A percentile compares a stretch with the other conserved stretches of the same genome.
Evolutionary conservation across 2,888 invertebrate species (phyloP).

Genomic region (Lepidocyrtinus sp.): DNA sequence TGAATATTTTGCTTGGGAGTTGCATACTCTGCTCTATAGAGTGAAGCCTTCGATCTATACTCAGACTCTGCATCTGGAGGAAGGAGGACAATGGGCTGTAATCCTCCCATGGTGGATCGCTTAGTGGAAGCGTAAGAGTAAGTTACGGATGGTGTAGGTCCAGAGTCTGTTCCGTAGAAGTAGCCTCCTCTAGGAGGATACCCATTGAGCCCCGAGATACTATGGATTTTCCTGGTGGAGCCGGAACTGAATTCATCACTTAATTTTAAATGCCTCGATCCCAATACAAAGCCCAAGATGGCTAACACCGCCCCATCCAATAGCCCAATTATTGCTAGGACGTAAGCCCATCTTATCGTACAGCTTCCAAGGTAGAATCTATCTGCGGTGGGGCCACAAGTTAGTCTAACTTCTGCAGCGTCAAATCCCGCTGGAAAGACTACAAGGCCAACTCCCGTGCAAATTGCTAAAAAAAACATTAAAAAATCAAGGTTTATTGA

Average conservation of each 20-base stretch:
- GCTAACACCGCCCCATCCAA: conserved; percentile 89
- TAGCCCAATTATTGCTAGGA: conserved; percentile 91
- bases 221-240: conserved; percentile 61
- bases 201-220: conserved; percentile 60
- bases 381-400: conserved; percentile 88
- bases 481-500: conserved; percentile 14
- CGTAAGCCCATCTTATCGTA: conserved; percentile 93
- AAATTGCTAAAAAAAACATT: conserved; percentile 79
- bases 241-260: conserved; percentile 79
- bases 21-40: conserved; percentile 77
- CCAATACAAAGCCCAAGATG: conserved; percentile 92
- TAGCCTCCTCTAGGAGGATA: conserved; percentile 59
- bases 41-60: conserved; percentile 79
- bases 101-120: conserved; percentile 77
- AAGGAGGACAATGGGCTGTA: conserved; percentile 89
- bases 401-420: conserved; percentile 84
- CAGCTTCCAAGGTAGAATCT: conserved; percentile 84
- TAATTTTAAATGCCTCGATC: conserved; percentile 88
- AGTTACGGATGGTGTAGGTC: conserved; percentile 86
- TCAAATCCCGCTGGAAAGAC: conserved; percentile 95
- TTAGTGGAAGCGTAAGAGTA: conserved; percentile 86
- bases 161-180: conserved; percentile 61
- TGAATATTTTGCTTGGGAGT: conserved; percentile 83
- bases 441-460: conserved; percentile 89
- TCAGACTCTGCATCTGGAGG: conserved; percentile 80